phyloP scores from a whole-genome alignment of 2,888 invertebrate species.

The Drosophila rubida region DNA sequence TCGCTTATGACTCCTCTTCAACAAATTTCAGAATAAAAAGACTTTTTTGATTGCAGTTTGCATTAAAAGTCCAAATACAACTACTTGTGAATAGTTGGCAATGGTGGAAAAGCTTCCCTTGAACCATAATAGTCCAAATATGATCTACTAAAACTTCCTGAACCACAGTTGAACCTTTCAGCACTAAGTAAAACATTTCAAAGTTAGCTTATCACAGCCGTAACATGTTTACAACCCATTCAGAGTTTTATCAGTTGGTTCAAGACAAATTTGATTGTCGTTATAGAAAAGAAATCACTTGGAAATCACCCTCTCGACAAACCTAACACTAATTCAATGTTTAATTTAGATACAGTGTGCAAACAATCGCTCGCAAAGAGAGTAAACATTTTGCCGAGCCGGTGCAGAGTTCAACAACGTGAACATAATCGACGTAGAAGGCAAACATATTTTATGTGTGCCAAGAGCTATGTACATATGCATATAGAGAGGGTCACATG shows the following conservation, averaged over 20 bases:
- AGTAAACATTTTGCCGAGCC: not conserved
- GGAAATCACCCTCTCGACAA: not conserved
- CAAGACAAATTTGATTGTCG: not conserved
- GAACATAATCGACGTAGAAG: not conserved
- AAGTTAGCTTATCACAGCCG: not conserved
- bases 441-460: not conserved
- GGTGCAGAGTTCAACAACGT: not conserved
- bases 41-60: too few species aligned
- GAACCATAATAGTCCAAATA: too few species aligned
- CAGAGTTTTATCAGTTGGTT: not conserved
- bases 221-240: not conserved
- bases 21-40: too few species aligned
- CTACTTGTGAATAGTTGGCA: too few species aligned
- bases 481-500: slow-evolving; percentile 4
- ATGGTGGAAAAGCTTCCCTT: too few species aligned
- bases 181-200: too few species aligned
- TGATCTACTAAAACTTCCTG: not conserved
- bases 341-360: not conserved
- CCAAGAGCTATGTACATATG: too few species aligned
- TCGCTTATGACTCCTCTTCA: too few species aligned
- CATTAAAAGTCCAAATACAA: too few species aligned
- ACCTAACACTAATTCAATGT: not conserved
- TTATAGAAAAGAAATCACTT: not conserved
- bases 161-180: not conserved
- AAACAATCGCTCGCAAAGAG: not conserved